Percentiles rank a stretch among this genome's conserved stretches.
phyloP scores from a whole-genome alignment of 2,113 vertebrate species.

The Xyliphius kryptos region DNA sequence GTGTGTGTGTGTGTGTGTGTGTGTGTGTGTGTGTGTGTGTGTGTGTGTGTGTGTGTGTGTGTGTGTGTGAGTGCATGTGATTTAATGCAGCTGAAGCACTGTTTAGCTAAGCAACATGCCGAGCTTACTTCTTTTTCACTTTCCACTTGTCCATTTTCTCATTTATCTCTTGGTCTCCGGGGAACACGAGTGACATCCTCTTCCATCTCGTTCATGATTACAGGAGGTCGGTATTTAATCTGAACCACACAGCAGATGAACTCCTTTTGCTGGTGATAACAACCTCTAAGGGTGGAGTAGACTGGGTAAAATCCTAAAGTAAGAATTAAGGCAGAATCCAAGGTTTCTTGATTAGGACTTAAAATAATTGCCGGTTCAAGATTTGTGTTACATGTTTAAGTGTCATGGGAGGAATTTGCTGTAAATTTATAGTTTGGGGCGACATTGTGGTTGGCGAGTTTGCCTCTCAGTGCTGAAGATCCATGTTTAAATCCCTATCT shows the following conservation, averaged over 20 bases:
- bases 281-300: not conserved
- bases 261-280: conserved; percentile 5
- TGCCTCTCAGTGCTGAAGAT: too few species aligned
- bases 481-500: too few species aligned
- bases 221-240: conserved; percentile 7
- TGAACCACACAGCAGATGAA: conserved; percentile 12
- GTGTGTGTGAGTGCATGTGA: not conserved
- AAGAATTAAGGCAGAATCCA: too few species aligned
- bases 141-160: not conserved
- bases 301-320: too few species aligned
- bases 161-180: not conserved
- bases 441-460: too few species aligned
- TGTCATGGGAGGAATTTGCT: too few species aligned
- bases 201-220: conserved; percentile 1
- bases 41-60: not conserved
- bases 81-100: conserved; percentile 17
- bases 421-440: too few species aligned
- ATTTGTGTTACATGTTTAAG: too few species aligned
- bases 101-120: not conserved
- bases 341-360: too few species aligned
- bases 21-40: not conserved
- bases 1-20: too few species aligned
- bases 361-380: too few species aligned
- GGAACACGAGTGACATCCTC: conserved; percentile 17
- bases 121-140: conserved; percentile 2